Evolutionary conservation across 2,888 invertebrate species (phyloP).

Genomic region (Bursaphelenchus okinawaensis): DNA sequence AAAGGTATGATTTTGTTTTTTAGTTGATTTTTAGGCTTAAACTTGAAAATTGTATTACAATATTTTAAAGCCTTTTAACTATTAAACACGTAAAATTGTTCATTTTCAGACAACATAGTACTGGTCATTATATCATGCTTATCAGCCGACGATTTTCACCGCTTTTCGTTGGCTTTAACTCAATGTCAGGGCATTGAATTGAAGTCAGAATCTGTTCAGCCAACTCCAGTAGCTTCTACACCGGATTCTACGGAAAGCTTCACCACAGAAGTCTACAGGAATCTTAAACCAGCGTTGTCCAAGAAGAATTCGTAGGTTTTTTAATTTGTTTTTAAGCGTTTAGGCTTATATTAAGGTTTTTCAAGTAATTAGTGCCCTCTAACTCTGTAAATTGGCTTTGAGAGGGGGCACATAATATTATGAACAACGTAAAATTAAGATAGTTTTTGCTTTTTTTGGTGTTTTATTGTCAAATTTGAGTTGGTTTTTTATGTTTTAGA

Average conservation of each 20-base stretch:
- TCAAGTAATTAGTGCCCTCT: no score
- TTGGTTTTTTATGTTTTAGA: no score
- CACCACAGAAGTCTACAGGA: neutral
- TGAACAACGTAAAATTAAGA: no score
- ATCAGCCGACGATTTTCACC: neutral
- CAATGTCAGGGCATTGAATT: neutral
- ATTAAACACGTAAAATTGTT: no score
- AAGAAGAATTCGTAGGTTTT: constrained; percentile 14
- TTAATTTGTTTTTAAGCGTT: no score
- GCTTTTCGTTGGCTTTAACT: neutral
- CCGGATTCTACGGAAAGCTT: neutral
- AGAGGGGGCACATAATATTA: no score
- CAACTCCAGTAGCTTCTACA: neutral
- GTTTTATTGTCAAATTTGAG: no score
- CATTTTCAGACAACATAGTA: neutral
- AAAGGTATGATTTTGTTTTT: neutral
- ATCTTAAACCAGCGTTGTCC: neutral
- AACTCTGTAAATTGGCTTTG: no score
- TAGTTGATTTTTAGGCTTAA: neutral
- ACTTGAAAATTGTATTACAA: neutral
- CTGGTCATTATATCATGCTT: neutral
- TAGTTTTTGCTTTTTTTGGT: no score
- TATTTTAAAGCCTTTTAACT: no score
- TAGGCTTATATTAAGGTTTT: no score
- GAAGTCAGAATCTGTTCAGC: neutral